phyloP scores from a whole-genome alignment of 2,888 invertebrate species.

The Drosophila kuntzei region DNA sequence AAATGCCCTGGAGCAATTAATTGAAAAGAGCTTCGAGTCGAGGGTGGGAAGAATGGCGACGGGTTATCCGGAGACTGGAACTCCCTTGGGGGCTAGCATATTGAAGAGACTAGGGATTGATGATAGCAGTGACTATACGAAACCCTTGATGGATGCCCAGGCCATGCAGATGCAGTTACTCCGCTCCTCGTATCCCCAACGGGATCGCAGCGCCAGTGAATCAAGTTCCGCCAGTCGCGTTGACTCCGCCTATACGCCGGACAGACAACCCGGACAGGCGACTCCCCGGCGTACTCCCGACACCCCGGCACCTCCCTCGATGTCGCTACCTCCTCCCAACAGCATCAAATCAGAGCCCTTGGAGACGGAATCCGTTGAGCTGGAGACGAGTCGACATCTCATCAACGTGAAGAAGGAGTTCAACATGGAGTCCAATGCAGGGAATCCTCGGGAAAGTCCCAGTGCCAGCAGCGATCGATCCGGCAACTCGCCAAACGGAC shows the following conservation, averaged over 20 bases:
- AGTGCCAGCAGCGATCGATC: conserved; percentile 90
- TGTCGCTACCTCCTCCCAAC: conserved; percentile 84
- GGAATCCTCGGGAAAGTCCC: conserved; percentile 87
- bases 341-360: conserved; percentile 82
- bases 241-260: conserved; percentile 91
- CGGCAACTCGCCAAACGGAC: conserved; percentile 89
- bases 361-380: conserved; percentile 65
- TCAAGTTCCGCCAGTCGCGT: conserved; percentile 94
- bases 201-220: conserved; percentile 94
- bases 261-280: conserved; percentile 86
- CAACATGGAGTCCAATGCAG: conserved; percentile 61
- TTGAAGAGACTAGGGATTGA: conserved; percentile 96
- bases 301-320: conserved; percentile 48
- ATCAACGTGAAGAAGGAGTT: conserved; percentile 86
- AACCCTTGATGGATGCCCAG: conserved; percentile 94
- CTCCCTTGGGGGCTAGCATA: conserved; percentile 95
- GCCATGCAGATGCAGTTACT: conserved; percentile 95
- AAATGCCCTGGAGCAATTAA: conserved; percentile 97
- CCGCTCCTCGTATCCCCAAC: conserved; percentile 90
- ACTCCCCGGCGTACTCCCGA: conserved; percentile 69
- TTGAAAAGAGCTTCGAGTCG: conserved; percentile 98
- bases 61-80: conserved; percentile 85
- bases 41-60: conserved; percentile 88
- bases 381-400: conserved; percentile 52
- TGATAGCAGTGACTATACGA: conserved; percentile 96